These are phyloP conservation scores for Ormia ochracea DNA, from an alignment of 2,888 invertebrate species.

Conservation along the genomic window DNA sequence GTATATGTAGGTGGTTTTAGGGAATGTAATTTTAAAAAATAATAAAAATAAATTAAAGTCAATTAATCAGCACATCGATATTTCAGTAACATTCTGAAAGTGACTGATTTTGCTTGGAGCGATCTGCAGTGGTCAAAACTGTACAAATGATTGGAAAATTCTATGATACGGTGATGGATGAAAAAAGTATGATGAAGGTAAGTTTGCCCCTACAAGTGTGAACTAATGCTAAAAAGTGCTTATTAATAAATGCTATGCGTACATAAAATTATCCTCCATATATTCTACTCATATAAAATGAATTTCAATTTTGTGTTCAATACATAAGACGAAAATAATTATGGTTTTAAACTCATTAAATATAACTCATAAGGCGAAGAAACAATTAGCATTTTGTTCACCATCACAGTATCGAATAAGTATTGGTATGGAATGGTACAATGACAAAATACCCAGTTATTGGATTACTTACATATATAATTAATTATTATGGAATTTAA, in stretches of 20 bases:
- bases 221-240: conserved; percentile 7
- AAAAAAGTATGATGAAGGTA: conserved; percentile 56
- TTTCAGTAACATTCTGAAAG: conserved; percentile 50
- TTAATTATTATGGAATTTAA: not conserved
- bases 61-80: conserved; percentile 20
- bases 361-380: not conserved
- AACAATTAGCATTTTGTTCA: conserved; percentile 8
- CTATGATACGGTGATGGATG: conserved; percentile 56
- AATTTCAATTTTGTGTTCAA: not conserved
- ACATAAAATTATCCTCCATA: conserved; percentile 28
- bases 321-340: not conserved
- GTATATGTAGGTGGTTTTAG: not conserved
- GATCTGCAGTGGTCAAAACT: conserved; percentile 42
- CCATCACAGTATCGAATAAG: conserved; percentile 42
- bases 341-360: not conserved
- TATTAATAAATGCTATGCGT: conserved; percentile 4
- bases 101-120: conserved; percentile 44
- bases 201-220: conserved; percentile 37
- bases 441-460: not conserved
- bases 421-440: not conserved
- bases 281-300: conserved; percentile 31
- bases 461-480: no score
- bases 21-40: not conserved
- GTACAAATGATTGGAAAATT: conserved; percentile 59
- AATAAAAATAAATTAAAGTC: conserved; percentile 16